Conservation (phyloP, 2,797 vertebrate genomes). For the Pogoniulus pusillus region DNA sequence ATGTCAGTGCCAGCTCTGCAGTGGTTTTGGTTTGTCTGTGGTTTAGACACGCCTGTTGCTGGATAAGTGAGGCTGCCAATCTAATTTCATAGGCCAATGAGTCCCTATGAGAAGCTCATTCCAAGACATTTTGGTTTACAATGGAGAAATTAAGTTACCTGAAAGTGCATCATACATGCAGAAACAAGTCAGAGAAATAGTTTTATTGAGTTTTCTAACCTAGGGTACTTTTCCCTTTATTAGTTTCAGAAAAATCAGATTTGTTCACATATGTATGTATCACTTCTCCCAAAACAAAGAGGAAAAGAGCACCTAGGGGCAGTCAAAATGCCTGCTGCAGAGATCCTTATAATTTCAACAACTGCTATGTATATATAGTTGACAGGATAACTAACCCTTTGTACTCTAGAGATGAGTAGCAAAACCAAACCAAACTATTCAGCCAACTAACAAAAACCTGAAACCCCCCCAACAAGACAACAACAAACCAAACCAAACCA, state of each 20-base stretch:
- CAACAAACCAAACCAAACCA: background rate
- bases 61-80: background rate
- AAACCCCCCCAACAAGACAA: too few species aligned
- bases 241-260: background rate
- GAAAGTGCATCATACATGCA: background rate
- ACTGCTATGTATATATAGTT: background rate
- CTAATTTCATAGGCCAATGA: background rate
- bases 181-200: background rate
- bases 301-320: background rate
- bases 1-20: background rate
- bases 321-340: background rate
- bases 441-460: too few species aligned
- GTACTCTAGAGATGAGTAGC: background rate
- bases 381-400: background rate
- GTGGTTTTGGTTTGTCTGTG: rapidly evolving
- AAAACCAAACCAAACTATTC: background rate
- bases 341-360: background rate
- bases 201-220: background rate
- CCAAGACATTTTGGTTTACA: background rate
- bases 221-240: background rate
- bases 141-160: background rate
- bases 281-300: background rate
- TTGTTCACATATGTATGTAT: background rate
- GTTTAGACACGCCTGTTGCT: background rate
- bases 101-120: background rate